phyloP scores from a whole-genome alignment of 2,113 vertebrate species.

The Falcunculus frontatus region DNA sequence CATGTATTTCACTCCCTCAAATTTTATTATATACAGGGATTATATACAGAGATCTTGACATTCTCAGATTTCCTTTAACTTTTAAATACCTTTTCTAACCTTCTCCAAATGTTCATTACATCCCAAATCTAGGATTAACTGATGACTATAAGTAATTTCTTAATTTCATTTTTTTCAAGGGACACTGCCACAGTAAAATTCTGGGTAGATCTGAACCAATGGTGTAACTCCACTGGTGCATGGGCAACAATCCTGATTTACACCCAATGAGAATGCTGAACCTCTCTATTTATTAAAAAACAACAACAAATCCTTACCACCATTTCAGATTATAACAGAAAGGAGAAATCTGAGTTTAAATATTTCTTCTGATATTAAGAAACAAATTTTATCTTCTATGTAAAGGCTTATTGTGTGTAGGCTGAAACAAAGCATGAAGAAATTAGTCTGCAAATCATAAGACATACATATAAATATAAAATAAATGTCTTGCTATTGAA shows the following conservation, averaged over 20 bases:
- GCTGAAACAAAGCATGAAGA: neutral
- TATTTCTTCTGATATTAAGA: neutral
- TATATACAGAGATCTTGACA: neutral
- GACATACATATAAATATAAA: neutral
- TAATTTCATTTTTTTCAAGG: neutral
- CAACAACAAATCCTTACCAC: neutral
- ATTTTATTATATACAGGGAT: neutral
- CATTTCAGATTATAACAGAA: neutral
- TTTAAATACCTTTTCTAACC: neutral
- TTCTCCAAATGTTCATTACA: neutral
- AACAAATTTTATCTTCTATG: neutral
- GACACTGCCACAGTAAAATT: neutral
- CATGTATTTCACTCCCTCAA: neutral
- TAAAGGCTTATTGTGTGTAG: neutral
- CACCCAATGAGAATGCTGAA: neutral
- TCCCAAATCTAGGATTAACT: neutral
- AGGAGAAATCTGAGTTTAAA: neutral
- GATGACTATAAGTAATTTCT: neutral
- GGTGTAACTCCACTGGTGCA: neutral
- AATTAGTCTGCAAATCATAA: neutral
- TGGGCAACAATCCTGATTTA: neutral
- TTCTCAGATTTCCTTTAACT: neutral
- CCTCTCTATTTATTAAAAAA: neutral
- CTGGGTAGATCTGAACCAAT: neutral
- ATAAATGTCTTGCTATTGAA: neutral